These are phyloP conservation scores for Habropoda laboriosa DNA, from an alignment of 1,140 invertebrate genomes.

Conservation along the genomic window DNA sequence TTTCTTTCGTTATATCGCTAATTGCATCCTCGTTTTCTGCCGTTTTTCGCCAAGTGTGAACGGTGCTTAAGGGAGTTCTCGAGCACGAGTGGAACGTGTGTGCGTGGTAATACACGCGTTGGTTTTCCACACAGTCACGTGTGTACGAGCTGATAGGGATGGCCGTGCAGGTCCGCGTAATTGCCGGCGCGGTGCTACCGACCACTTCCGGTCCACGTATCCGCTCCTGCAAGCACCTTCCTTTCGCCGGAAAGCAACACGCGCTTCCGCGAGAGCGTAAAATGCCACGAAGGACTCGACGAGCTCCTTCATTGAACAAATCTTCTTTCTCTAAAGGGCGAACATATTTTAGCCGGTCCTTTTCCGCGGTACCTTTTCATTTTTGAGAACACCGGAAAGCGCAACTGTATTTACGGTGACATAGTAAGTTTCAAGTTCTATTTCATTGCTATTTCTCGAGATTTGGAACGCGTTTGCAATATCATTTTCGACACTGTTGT, in stretches of 20 bases:
- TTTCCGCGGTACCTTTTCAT: too few species aligned
- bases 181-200: constrained; percentile 74
- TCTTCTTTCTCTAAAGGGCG: neutral
- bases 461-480: too few species aligned
- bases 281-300: constrained; percentile 3
- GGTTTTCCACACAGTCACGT: constrained; percentile 48
- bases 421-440: too few species aligned
- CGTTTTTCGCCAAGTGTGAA: neutral
- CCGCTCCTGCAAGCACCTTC: constrained; percentile 77
- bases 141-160: constrained; percentile 70
- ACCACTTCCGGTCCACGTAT: constrained; percentile 79
- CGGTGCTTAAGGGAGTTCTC: neutral
- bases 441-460: too few species aligned
- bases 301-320: neutral
- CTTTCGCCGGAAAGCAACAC: constrained; percentile 55
- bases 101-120: neutral
- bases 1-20: neutral
- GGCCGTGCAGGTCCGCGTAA: constrained; percentile 73
- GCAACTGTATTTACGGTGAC: too few species aligned
- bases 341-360: neutral
- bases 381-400: too few species aligned
- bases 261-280: constrained; percentile 22
- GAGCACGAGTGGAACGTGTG: neutral
- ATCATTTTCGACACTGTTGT: too few species aligned
- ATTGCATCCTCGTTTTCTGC: neutral